Evolutionary conservation across 1,140 invertebrate genomes (phyloP).

Genomic region (Hirudo medicinalis): DNA sequence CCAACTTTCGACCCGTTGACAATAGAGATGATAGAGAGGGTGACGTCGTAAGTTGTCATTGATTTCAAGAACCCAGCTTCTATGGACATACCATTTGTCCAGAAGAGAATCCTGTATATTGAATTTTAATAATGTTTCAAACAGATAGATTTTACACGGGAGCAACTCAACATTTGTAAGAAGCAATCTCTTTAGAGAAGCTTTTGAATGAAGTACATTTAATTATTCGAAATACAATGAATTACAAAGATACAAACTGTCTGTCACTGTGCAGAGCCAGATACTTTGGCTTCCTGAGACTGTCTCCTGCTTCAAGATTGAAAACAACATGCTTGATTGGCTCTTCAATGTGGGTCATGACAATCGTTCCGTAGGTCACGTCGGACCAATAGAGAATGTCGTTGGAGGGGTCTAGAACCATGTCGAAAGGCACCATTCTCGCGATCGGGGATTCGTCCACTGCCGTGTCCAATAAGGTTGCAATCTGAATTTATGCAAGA

Average conservation of each 20-base stretch:
- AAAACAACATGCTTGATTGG: constrained; percentile 10
- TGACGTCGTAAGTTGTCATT: no score
- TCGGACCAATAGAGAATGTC: constrained; percentile 77
- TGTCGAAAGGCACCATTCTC: constrained; percentile 50
- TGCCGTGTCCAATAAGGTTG: no score
- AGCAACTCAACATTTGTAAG: no score
- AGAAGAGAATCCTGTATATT: no score
- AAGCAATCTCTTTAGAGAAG: no score
- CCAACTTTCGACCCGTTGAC: constrained; percentile 23
- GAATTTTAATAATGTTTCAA: no score
- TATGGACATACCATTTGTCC: no score
- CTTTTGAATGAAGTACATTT: no score
- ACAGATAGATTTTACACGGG: no score
- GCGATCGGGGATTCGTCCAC: background rate
- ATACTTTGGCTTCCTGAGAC: background rate
- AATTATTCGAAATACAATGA: background rate
- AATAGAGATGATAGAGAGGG: constrained; percentile 11
- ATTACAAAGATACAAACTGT: background rate
- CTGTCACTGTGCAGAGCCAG: background rate
- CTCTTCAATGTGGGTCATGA: constrained; percentile 59
- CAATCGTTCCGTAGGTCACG: constrained; percentile 65
- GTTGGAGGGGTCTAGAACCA: constrained; percentile 70
- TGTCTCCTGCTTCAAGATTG: constrained; percentile 23
- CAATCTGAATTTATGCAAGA: no score
- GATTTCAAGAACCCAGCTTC: no score